Evolutionary conservation across 1,140 invertebrate species (phyloP).

Genomic region (Whitmania pigra): DNA sequence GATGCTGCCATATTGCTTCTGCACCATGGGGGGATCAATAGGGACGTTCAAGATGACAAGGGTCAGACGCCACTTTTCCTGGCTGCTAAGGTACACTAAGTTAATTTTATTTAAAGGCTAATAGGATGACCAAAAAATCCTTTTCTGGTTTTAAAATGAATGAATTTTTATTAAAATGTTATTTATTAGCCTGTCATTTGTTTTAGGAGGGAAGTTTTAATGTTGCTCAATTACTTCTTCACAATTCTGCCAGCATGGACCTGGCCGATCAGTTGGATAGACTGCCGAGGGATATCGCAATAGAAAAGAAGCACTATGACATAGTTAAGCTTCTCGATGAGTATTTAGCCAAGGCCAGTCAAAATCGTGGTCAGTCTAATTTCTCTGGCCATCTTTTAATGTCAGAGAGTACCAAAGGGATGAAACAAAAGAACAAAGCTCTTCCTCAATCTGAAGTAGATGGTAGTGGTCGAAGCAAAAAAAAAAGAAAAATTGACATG

Average conservation of each 20-base stretch:
- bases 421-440: no score
- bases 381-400: no score
- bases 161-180: neutral
- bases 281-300: constrained; percentile 77
- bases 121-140: neutral
- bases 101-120: neutral
- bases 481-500: no score
- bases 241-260: constrained; percentile 71
- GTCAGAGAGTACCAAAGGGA: no score
- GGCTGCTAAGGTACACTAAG: constrained; percentile 63
- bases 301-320: constrained; percentile 77
- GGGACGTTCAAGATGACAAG: constrained; percentile 89
- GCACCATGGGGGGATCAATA: constrained; percentile 70
- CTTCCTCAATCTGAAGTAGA: no score
- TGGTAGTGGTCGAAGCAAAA: no score
- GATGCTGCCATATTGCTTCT: constrained; percentile 80
- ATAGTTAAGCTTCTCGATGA: constrained; percentile 82
- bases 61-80: constrained; percentile 90
- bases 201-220: constrained; percentile 69
- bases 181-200: neutral
- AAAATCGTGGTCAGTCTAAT: no score
- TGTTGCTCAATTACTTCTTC: constrained; percentile 74
- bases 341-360: constrained; percentile 43
- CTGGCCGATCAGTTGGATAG: constrained; percentile 96
- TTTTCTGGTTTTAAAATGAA: neutral